Percentiles rank a stretch among this genome's conserved stretches.
Evolutionary conservation across 1,140 invertebrate species (phyloP).

Genomic region (Drosophila simulans): DNA sequence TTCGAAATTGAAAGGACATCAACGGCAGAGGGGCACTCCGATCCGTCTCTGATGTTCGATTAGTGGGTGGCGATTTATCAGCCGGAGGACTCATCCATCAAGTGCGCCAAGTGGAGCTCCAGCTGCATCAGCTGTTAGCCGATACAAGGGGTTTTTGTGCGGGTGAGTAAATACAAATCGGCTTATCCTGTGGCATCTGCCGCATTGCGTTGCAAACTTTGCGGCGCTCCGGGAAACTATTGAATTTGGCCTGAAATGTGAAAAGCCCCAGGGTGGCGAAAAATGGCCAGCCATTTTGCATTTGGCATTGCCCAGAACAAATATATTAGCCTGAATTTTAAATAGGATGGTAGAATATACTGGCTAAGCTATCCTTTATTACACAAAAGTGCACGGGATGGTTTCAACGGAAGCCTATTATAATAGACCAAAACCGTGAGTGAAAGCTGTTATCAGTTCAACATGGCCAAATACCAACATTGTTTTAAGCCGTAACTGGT

Average conservation of each 20-base stretch:
- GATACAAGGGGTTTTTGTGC: background rate
- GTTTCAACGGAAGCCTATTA: too few relatives aligned
- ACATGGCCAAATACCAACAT: background rate
- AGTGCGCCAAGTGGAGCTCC: conserved; percentile 39
- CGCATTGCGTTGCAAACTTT: conserved; percentile 38
- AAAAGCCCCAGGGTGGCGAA: conserved; percentile 8
- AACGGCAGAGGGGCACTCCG: background rate
- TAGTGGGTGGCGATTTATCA: conserved; percentile 41
- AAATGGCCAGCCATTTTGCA: conserved; percentile 5
- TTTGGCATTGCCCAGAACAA: background rate
- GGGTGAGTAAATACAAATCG: conserved; percentile 42
- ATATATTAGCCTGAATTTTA: too few relatives aligned
- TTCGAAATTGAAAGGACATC: background rate
- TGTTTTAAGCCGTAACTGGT: background rate
- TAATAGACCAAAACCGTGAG: background rate
- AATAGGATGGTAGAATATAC: too few relatives aligned
- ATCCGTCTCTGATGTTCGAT: conserved; percentile 25
- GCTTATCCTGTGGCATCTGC: conserved; percentile 25
- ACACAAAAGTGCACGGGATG: too few relatives aligned
- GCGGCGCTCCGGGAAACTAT: conserved; percentile 21
- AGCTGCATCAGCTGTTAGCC: conserved; percentile 18
- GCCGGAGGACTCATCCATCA: conserved; percentile 44
- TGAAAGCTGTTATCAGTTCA: conserved; percentile 2
- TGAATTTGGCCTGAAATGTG: conserved; percentile 38
- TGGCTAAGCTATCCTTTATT: too few relatives aligned